Evolutionary conservation across 2,113 vertebrate genomes (phyloP).

Genomic region (Hippolais icterina): DNA sequence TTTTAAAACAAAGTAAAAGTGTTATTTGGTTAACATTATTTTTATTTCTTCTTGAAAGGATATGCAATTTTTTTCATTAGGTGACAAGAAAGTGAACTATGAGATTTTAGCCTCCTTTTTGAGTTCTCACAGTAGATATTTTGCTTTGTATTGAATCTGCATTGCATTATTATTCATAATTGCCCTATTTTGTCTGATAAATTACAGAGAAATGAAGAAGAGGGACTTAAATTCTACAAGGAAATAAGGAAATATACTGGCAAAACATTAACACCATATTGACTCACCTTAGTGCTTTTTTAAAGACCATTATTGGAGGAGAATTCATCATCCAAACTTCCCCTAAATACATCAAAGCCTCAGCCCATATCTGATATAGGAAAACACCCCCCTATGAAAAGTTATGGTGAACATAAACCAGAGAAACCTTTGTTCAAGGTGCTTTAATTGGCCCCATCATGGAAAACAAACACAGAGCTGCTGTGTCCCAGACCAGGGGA

Average conservation of each 20-base stretch:
- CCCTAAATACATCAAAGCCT: background rate
- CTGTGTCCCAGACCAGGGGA: background rate
- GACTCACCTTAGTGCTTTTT: background rate
- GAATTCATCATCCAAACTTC: background rate
- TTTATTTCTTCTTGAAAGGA: background rate
- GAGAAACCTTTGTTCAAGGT: background rate
- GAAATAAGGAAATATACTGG: conserved; percentile 9
- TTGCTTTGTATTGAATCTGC: background rate
- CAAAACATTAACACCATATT: background rate
- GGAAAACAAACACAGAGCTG: background rate
- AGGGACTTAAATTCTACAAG: background rate
- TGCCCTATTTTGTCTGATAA: background rate
- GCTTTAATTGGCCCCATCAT: background rate
- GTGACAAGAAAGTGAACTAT: background rate
- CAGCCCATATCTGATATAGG: background rate
- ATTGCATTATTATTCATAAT: background rate
- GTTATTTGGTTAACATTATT: background rate
- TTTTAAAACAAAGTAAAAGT: background rate
- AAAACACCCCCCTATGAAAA: background rate
- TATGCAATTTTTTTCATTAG: background rate
- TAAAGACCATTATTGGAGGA: background rate
- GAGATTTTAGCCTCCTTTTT: background rate
- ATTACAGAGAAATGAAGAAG: background rate
- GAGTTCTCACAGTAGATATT: background rate
- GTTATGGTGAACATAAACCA: background rate